phyloP scores from a whole-genome alignment of 2,113 vertebrate species.

The Gavia stellata region DNA sequence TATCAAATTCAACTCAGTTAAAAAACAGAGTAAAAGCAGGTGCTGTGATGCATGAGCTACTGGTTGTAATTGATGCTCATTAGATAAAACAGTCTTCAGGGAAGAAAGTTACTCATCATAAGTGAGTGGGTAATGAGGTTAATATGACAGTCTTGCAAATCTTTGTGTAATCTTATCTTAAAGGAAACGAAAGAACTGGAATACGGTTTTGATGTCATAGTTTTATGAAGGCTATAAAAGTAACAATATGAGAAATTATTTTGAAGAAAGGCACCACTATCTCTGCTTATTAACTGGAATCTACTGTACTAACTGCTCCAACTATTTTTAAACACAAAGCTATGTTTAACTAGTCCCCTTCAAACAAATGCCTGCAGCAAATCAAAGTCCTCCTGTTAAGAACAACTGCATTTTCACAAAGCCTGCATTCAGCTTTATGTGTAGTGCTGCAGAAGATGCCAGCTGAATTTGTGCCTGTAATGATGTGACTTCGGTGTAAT shows the following conservation, averaged over 20 bases:
- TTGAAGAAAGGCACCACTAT: background rate
- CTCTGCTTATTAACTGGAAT: background rate
- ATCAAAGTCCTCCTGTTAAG: background rate
- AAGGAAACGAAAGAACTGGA: background rate
- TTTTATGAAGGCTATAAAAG: background rate
- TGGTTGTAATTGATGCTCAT: background rate
- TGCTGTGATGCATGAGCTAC: background rate
- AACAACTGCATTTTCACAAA: background rate
- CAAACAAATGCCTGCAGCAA: constrained; percentile 13
- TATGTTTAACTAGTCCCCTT: background rate
- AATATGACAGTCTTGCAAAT: background rate
- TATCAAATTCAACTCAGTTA: background rate
- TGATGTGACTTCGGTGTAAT: background rate
- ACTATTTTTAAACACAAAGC: background rate
- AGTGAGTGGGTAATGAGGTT: constrained; percentile 29
- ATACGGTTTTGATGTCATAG: background rate
- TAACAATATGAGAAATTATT: background rate
- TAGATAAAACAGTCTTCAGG: background rate
- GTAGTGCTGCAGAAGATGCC: background rate
- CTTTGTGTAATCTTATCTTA: background rate
- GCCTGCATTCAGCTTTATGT: constrained; percentile 19
- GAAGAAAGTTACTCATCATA: background rate
- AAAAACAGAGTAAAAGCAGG: background rate
- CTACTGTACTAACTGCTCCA: background rate
- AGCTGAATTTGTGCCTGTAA: constrained; percentile 15